These are phyloP conservation scores for Ramphastos sulfuratus DNA, from an alignment of 2,113 vertebrate species.

Conservation along the genomic window DNA sequence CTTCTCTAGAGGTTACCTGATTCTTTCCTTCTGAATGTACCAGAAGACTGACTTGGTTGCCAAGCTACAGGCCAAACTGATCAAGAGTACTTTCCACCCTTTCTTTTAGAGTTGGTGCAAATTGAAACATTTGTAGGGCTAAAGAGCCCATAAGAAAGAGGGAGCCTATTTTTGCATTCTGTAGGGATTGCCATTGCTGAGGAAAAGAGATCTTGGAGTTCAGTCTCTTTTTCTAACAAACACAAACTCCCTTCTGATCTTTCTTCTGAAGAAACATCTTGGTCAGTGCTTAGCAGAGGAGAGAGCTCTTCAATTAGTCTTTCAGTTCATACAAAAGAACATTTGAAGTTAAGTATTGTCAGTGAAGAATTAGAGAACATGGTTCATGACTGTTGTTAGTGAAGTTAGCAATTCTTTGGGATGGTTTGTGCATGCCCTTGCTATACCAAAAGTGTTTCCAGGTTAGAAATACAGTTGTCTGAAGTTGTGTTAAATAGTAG, in stretches of 20 bases:
- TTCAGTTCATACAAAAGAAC: background rate
- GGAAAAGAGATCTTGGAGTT: background rate
- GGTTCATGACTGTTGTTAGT: background rate
- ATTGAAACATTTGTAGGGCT: background rate
- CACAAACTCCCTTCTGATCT: background rate
- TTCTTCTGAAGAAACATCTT: background rate
- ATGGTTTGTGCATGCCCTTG: background rate
- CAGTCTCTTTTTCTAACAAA: background rate
- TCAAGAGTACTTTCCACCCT: background rate
- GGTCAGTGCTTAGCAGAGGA: background rate
- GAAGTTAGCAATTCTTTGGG: background rate
- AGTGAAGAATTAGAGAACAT: background rate
- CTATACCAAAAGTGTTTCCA: background rate
- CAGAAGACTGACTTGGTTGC: background rate
- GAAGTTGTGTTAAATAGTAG: background rate
- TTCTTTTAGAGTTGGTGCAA: background rate
- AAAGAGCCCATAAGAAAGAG: background rate
- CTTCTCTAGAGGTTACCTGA: background rate
- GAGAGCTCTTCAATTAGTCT: background rate
- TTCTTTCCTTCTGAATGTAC: background rate
- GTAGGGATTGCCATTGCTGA: background rate
- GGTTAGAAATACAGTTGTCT: background rate
- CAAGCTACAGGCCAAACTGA: background rate
- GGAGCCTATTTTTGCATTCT: background rate
- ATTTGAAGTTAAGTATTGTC: background rate